Evolutionary conservation across 2,797 vertebrate species (phyloP).

Genomic region (Sebastolobus alascanus): DNA sequence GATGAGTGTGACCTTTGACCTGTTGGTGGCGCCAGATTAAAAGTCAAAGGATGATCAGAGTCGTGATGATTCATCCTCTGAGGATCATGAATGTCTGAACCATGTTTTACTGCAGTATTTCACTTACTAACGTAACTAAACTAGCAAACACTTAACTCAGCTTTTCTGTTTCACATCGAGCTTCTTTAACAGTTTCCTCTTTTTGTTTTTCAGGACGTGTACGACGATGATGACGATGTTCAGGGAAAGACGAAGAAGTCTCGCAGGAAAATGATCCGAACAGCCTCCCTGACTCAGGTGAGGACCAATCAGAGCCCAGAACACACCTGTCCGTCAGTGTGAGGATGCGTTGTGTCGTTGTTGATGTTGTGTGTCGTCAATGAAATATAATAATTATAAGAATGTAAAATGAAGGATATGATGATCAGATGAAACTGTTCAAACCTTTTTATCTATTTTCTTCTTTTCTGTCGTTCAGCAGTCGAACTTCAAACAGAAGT

Average conservation of each 20-base stretch:
- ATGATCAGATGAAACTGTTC: too few species aligned
- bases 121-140: not conserved
- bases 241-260: slow-evolving; percentile 80
- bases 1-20: too few species aligned
- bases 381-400: not conserved
- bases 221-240: slow-evolving; percentile 84
- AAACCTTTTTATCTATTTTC: not conserved
- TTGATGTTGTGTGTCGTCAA: not conserved
- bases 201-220: slow-evolving; percentile 77
- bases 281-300: slow-evolving; percentile 83
- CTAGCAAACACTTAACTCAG: not conserved
- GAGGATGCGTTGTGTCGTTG: not conserved
- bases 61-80: too few species aligned
- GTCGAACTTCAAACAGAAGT: slow-evolving; percentile 86
- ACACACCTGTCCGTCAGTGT: too few species aligned
- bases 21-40: too few species aligned
- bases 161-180: not conserved
- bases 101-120: too few species aligned
- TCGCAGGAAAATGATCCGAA: slow-evolving; percentile 79
- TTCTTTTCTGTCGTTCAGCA: slow-evolving; percentile 67
- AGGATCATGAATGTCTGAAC: too few species aligned
- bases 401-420: not conserved
- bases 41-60: too few species aligned
- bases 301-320: slow-evolving; percentile 27
- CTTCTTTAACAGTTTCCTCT: not conserved